Conservation (phyloP, 2,113 vertebrate genomes). For the Calyptomena viridis region DNA sequence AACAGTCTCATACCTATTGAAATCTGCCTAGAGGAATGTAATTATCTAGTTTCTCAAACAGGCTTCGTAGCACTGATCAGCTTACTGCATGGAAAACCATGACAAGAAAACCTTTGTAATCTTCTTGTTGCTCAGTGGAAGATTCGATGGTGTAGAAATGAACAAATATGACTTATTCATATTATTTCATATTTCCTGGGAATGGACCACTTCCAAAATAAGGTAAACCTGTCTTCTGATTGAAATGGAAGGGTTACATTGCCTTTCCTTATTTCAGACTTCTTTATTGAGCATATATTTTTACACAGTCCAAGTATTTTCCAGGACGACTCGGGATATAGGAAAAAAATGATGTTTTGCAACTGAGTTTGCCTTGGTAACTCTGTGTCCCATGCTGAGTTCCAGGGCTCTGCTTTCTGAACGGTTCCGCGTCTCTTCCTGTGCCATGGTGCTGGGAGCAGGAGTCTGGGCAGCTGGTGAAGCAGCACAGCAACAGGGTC, state of each 20-base stretch:
- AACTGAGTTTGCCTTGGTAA: not conserved
- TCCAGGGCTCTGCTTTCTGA: not conserved
- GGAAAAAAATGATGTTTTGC: not conserved
- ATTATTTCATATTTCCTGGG: not conserved
- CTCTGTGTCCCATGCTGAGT: not conserved
- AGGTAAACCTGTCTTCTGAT: not conserved
- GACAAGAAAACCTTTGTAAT: not conserved
- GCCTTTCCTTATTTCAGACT: not conserved
- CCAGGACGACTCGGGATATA: not conserved
- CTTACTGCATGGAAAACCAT: not conserved
- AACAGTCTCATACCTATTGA: not conserved
- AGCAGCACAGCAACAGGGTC: not conserved
- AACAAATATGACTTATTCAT: not conserved
- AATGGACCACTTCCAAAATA: not conserved
- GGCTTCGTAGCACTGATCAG: not conserved
- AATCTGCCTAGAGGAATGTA: not conserved
- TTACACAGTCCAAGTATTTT: not conserved
- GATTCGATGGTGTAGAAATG: not conserved
- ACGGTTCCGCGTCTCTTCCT: rapidly evolving
- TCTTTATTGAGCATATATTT: not conserved
- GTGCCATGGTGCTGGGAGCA: rapidly evolving
- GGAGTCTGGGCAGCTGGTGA: not conserved
- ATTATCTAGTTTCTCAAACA: not conserved
- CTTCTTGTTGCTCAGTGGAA: not conserved
- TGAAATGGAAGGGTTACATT: not conserved